Conservation (phyloP, 2,797 vertebrate genomes). For the Spinibarbus caldwelli region DNA sequence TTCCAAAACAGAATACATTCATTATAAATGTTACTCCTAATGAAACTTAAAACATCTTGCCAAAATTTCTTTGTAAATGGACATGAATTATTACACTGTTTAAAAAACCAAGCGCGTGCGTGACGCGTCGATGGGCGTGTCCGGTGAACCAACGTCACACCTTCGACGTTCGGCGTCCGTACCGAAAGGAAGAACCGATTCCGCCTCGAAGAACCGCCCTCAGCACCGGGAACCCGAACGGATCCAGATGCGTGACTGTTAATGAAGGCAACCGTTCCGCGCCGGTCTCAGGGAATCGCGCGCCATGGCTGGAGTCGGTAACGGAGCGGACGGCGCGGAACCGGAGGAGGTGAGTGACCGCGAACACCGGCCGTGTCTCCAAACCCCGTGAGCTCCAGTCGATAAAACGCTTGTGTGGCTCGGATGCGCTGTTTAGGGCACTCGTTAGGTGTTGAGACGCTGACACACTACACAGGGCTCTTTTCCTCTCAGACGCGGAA, state of each 20-base stretch:
- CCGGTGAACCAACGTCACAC: background rate
- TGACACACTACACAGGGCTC: background rate
- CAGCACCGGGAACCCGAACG: background rate
- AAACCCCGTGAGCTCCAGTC: background rate
- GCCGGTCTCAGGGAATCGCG: constrained; percentile 15
- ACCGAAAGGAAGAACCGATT: background rate
- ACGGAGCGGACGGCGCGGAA: constrained; percentile 51
- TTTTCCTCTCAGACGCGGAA: background rate
- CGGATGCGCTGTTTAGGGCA: background rate
- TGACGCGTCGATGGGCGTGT: constrained; percentile 28
- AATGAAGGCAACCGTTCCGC: background rate
- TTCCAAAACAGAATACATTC: no score
- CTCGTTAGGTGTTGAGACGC: background rate
- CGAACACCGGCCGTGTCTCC: no score
- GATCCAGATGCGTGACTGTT: constrained; percentile 22
- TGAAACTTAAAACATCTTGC: no score
- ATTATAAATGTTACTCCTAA: no score
- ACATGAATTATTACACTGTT: no score
- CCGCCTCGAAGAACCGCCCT: background rate
- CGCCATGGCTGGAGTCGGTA: constrained; percentile 48
- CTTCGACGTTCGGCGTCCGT: background rate
- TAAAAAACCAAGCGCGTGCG: background rate
- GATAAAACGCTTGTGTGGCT: background rate
- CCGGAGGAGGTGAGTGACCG: constrained; percentile 59
- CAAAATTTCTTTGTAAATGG: no score